Conservation (phyloP, 2,888 invertebrate genomes). For the Acronicta leporina region DNA sequence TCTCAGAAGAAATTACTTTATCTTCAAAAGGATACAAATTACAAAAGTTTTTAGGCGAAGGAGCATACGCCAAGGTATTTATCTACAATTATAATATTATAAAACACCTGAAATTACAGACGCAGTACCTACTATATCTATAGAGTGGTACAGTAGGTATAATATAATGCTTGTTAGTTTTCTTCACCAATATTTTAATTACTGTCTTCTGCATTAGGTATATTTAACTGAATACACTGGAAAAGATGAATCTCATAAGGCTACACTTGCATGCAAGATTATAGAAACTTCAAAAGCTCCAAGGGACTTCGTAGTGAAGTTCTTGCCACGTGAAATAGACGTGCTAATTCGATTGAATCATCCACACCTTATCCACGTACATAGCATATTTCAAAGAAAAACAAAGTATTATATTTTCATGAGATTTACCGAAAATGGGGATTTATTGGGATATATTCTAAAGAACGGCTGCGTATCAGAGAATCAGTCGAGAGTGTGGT, state of each 20-base stretch:
- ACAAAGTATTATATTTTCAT: conserved; percentile 94
- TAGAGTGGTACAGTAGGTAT: too few species aligned
- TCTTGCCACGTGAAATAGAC: conserved; percentile 95
- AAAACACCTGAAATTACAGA: not conserved
- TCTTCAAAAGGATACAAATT: conserved; percentile 90
- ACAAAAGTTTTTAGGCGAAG: conserved; percentile 92
- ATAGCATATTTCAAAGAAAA: conserved; percentile 93
- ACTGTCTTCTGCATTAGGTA: conserved; percentile 65
- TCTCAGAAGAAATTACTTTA: conserved; percentile 85
- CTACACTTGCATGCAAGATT: conserved; percentile 91
- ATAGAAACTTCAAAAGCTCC: conserved; percentile 93
- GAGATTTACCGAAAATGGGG: conserved; percentile 94
- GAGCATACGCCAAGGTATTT: conserved; percentile 93
- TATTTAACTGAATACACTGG: conserved; percentile 77
- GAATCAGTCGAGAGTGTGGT: conserved; percentile 92
- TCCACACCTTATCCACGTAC: conserved; percentile 93
- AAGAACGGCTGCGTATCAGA: conserved; percentile 92
- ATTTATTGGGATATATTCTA: conserved; percentile 92
- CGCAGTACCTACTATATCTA: too few species aligned
- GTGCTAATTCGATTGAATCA: conserved; percentile 93
- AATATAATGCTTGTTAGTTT: not conserved
- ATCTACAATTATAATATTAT: not conserved
- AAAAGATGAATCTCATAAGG: conserved; percentile 71
- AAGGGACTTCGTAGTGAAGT: conserved; percentile 93
- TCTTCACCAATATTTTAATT: conserved; percentile 2